Evolutionary conservation across 2,888 invertebrate genomes (phyloP).

Genomic region (Seira sanloemensis): DNA sequence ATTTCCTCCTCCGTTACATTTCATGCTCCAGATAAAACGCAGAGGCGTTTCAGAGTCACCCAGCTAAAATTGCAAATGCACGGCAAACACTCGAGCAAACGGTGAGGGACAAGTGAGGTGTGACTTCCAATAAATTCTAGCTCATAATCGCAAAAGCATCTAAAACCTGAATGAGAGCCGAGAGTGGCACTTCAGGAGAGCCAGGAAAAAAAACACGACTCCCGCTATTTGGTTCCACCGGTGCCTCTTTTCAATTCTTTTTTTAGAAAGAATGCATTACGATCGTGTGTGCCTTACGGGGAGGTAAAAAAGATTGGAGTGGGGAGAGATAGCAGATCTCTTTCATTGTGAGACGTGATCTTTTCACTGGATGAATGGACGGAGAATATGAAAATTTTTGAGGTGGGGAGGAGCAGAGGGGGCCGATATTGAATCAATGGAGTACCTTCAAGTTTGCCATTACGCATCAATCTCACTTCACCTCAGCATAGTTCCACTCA

Average conservation of each 20-base stretch:
- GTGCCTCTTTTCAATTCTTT: not conserved
- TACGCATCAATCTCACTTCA: too few relatives aligned
- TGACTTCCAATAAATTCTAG: not conserved
- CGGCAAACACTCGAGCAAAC: too few relatives aligned
- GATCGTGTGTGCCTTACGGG: not conserved
- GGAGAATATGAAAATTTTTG: not conserved
- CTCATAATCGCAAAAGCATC: not conserved
- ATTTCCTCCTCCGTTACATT: not conserved
- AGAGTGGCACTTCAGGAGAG: not conserved
- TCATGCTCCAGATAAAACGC: not conserved
- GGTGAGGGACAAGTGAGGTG: not conserved
- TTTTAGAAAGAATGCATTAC: not conserved
- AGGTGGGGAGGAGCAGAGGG: slow-evolving; percentile 1
- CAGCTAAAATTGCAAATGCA: too few relatives aligned
- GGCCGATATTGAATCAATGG: too few relatives aligned
- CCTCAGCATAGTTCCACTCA: too few relatives aligned
- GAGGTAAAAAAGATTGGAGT: slow-evolving; percentile 18
- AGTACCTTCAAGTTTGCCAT: too few relatives aligned
- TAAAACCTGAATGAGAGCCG: too few relatives aligned
- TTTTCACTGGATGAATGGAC: not conserved
- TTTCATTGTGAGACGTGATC: slow-evolving; percentile 27
- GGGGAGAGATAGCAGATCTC: slow-evolving; percentile 40
- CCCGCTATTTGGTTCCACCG: not conserved
- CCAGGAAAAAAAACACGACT: not conserved
- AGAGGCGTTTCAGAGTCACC: too few relatives aligned